These are phyloP conservation scores for Nyctereutes procyonoides DNA, from an alignment of 2,113 vertebrate genomes.

Conservation along the genomic window DNA sequence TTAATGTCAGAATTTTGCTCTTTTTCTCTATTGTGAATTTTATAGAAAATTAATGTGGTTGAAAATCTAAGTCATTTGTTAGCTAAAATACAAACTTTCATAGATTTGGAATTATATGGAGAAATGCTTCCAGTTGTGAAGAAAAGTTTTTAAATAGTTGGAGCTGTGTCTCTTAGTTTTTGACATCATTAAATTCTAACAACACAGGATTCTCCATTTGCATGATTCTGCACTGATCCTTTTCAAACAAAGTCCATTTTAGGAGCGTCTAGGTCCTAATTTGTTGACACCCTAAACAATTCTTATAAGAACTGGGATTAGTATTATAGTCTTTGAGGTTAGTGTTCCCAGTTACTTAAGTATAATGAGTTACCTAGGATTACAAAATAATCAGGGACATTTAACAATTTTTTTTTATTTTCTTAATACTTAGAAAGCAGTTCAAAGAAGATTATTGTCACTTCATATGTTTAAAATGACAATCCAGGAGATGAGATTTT, in stretches of 20 bases:
- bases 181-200: background rate
- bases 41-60: background rate
- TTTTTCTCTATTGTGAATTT: background rate
- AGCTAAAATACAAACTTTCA: background rate
- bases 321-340: background rate
- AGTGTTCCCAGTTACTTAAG: background rate
- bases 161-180: background rate
- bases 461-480: background rate
- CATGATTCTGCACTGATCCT: background rate
- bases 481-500: background rate
- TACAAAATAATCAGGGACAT: background rate
- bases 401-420: background rate
- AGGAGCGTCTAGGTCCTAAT: background rate
- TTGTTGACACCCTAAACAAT: background rate
- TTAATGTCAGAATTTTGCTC: background rate
- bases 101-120: background rate
- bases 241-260: slow-evolving; percentile 33
- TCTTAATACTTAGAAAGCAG: background rate
- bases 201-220: background rate
- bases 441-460: background rate
- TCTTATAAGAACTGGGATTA: background rate
- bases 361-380: background rate
- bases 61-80: background rate
- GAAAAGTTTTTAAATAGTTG: background rate
- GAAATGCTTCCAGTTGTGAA: background rate